Percentiles rank a stretch among this genome's conserved stretches.
phyloP scores from a whole-genome alignment of 2,888 invertebrate genomes.

The Lutraria lutraria region DNA sequence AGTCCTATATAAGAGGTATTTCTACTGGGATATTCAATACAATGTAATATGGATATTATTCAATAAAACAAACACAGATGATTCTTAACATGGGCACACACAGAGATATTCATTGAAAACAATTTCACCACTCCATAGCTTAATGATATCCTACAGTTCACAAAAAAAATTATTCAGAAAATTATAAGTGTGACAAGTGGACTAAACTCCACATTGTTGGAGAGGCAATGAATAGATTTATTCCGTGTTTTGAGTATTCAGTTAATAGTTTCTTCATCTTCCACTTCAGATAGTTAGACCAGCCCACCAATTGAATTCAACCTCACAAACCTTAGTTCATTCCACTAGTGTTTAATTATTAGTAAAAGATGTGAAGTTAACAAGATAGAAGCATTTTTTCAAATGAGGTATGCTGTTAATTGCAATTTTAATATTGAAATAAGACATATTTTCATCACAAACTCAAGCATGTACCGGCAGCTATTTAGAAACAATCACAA shows the following conservation, averaged over 20 bases:
- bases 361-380: slow-evolving; percentile 1
- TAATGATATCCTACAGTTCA: not conserved
- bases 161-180: not conserved
- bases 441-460: not conserved
- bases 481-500: not conserved
- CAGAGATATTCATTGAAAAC: no score
- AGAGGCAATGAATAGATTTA: not conserved
- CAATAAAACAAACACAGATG: no score
- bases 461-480: not conserved
- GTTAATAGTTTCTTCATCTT: slow-evolving; percentile 4
- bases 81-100: no score
- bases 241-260: not conserved
- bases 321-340: not conserved
- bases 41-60: no score
- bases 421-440: not conserved
- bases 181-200: not conserved
- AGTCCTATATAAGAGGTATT: no score
- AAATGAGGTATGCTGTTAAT: not conserved
- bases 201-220: not conserved
- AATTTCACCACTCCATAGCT: no score
- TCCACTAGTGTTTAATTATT: not conserved
- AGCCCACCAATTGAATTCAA: slow-evolving; percentile 12
- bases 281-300: slow-evolving; percentile 8
- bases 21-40: no score
- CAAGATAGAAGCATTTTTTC: not conserved